These are phyloP conservation scores for Archips crataeganus DNA, from an alignment of 2,888 invertebrate species.

Conservation along the genomic window DNA sequence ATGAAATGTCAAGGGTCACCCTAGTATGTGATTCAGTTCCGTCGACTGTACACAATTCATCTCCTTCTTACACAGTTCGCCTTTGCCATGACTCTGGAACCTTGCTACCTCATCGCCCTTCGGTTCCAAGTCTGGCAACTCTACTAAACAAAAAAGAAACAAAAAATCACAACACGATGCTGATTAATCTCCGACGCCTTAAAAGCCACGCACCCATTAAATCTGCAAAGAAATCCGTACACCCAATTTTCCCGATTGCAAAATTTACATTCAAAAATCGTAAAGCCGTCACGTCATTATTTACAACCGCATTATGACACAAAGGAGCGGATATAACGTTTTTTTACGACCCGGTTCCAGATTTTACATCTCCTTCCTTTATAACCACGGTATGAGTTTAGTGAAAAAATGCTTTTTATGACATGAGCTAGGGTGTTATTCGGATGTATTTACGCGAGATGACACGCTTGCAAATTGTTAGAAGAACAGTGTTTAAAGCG, in stretches of 20 bases:
- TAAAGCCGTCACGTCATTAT: constrained; percentile 40
- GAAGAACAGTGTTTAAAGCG: neutral
- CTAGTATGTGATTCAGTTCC: no score
- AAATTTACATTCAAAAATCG: constrained; percentile 42
- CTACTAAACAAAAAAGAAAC: no score
- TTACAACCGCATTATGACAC: constrained; percentile 41
- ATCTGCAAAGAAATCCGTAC: constrained; percentile 29
- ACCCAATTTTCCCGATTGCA: constrained; percentile 39
- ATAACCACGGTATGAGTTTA: constrained; percentile 36
- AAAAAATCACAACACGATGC: no score
- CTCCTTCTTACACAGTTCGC: no score
- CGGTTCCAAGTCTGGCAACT: no score
- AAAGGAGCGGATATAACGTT: constrained; percentile 41
- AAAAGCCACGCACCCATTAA: constrained; percentile 11
- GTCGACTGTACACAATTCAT: no score
- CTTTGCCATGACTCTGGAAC: no score
- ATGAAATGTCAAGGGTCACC: no score
- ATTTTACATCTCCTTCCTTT: constrained; percentile 41
- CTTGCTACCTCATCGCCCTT: no score
- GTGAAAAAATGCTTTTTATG: constrained; percentile 35
- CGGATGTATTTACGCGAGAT: neutral
- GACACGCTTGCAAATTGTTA: neutral
- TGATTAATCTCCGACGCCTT: neutral
- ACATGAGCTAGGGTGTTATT: constrained; percentile 9
- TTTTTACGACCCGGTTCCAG: constrained; percentile 37